A percentile compares a stretch with the other conserved stretches of the same genome.
Conservation (phyloP, 2,113 vertebrate genomes). For the Urocolius indicus region DNA sequence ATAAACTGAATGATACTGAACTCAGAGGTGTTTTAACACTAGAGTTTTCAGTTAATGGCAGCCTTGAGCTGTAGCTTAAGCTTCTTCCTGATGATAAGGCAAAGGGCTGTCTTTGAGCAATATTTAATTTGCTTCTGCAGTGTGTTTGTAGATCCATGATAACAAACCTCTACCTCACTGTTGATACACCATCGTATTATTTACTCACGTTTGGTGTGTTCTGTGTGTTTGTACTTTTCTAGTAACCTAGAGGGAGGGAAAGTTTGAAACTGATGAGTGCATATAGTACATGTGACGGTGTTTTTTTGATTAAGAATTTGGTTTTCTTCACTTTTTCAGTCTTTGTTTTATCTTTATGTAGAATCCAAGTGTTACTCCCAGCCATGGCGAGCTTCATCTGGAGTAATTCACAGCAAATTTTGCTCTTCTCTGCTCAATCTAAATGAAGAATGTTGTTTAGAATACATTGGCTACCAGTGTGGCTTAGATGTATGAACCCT, state of each 20-base stretch:
- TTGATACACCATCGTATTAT: accelerated
- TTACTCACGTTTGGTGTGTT: neutral
- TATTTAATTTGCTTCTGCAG: neutral
- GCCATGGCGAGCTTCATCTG: neutral
- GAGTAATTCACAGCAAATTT: neutral
- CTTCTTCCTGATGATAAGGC: neutral
- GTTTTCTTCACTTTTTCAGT: neutral
- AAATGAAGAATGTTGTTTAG: neutral
- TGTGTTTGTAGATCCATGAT: neutral
- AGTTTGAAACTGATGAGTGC: neutral
- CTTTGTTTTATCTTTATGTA: neutral
- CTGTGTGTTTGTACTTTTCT: neutral
- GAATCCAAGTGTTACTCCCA: neutral
- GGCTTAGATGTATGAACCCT: neutral
- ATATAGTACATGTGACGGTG: accelerated
- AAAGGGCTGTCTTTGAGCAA: neutral
- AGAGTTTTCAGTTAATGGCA: neutral
- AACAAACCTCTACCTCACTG: accelerated
- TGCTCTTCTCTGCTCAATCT: neutral
- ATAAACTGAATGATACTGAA: accelerated
- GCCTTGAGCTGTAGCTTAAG: neutral
- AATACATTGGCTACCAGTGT: neutral
- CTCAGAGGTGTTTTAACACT: accelerated
- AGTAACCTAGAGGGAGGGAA: neutral
- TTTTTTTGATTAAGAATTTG: neutral